phyloP scores from a whole-genome alignment of 2,888 invertebrate genomes.

The Apocheima hispidaria region DNA sequence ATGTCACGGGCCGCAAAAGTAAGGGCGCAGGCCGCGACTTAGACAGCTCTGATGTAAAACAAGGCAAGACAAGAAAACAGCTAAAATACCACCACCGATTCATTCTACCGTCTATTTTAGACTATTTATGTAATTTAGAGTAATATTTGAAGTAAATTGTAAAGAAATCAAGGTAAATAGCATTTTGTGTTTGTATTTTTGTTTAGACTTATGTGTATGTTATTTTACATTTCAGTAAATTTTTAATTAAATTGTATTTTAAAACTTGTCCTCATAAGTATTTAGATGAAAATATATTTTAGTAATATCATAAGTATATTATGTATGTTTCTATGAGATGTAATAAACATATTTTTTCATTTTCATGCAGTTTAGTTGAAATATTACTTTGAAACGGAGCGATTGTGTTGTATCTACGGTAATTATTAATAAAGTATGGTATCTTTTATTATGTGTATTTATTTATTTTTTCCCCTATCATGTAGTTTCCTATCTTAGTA shows the following conservation, averaged over 20 bases:
- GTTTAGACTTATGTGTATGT: conserved; percentile 33
- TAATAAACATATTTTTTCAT: neutral
- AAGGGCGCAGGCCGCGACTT: too few species aligned
- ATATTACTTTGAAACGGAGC: conserved; percentile 62
- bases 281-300: neutral
- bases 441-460: conserved; percentile 32
- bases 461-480: conserved; percentile 21
- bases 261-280: neutral
- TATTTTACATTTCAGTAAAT: neutral
- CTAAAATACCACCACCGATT: conserved; percentile 1
- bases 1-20: too few species aligned
- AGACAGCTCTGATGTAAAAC: neutral
- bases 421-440: conserved; percentile 70
- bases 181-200: conserved; percentile 28
- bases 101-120: conserved; percentile 9
- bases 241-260: neutral
- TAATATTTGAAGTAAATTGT: conserved; percentile 75
- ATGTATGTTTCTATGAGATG: too few species aligned
- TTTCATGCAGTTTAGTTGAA: conserved; percentile 66
- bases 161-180: conserved; percentile 34
- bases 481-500: conserved; percentile 1
- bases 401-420: conserved; percentile 62
- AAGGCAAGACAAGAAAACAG: neutral
- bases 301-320: neutral
- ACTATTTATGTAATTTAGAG: conserved; percentile 48